Evolutionary conservation across 1,140 invertebrate species (phyloP).

Genomic region (Psix sp.): DNA sequence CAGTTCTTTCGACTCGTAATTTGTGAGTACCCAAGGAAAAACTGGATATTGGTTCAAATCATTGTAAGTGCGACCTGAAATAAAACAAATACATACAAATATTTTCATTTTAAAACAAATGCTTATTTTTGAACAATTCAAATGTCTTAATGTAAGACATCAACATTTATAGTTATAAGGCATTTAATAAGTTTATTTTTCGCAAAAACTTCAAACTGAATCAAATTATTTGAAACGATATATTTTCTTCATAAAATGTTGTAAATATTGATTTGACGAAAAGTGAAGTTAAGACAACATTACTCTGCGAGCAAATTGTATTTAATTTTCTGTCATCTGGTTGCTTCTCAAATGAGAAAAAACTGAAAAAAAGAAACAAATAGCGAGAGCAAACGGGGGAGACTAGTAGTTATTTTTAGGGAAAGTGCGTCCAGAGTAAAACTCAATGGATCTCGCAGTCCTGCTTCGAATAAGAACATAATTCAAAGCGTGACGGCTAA

Average conservation of each 20-base stretch:
- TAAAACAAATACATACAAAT: conserved; percentile 19
- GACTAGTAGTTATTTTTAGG: conserved; percentile 62
- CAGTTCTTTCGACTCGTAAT: conserved; percentile 97
- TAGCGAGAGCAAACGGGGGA: background rate
- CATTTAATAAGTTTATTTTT: too few species aligned
- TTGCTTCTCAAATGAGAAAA: conserved; percentile 1
- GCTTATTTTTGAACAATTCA: too few species aligned
- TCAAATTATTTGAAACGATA: too few species aligned
- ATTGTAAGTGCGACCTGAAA: conserved; percentile 97
- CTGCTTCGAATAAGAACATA: conserved; percentile 68
- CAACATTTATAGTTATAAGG: too few species aligned
- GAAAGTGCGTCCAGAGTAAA: conserved; percentile 29
- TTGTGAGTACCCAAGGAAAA: conserved; percentile 99
- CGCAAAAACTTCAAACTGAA: too few species aligned
- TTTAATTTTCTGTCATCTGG: conserved; percentile 54
- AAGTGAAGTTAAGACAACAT: conserved; percentile 3
- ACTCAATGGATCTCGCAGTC: conserved; percentile 51
- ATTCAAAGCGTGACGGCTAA: conserved; percentile 75
- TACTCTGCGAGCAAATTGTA: conserved; percentile 30
- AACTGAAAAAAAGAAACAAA: background rate
- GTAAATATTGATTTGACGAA: background rate
- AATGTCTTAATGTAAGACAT: too few species aligned
- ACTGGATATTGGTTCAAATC: conserved; percentile 99
- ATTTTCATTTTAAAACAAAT: too few species aligned
- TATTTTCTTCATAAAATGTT: too few species aligned